Evolutionary conservation across 1,140 invertebrate species (phyloP).

Genomic region (Mactra quadrangularis): DNA sequence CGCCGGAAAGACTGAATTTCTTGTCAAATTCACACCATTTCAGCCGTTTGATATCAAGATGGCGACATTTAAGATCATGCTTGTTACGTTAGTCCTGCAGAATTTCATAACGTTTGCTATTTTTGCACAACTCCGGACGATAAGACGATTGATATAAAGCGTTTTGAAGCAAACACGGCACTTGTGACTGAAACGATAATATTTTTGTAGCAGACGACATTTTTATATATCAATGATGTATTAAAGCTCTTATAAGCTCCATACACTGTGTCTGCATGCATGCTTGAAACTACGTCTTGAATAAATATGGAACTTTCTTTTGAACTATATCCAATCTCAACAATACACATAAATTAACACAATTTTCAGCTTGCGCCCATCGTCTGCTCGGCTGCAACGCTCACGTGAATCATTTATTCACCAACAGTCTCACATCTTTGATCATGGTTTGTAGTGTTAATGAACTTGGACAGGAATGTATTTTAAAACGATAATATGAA

Average conservation of each 20-base stretch:
- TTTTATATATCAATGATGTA: neutral
- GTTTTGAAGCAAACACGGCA: conserved; percentile 9
- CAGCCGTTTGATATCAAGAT: conserved; percentile 48
- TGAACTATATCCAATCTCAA: no score
- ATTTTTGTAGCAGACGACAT: conserved; percentile 14
- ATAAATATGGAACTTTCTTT: no score
- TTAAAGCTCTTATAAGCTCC: neutral
- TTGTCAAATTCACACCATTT: conserved; percentile 57
- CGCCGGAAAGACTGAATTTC: conserved; percentile 47
- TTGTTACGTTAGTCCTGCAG: neutral
- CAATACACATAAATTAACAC: no score
- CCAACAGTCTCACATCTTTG: no score
- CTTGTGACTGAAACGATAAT: conserved; percentile 34
- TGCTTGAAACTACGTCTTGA: no score
- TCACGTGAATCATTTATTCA: no score
- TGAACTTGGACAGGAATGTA: no score
- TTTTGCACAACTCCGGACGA: conserved; percentile 12
- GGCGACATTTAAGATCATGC: conserved; percentile 19
- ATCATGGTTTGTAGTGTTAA: no score
- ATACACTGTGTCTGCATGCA: no score
- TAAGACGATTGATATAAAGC: conserved; percentile 13
- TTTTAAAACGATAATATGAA: no score
- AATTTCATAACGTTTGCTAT: neutral
- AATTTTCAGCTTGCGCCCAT: no score
- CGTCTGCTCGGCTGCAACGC: no score